These are phyloP conservation scores for Archivesica marissinica DNA, from an alignment of 1,140 invertebrate species.

Conservation along the genomic window DNA sequence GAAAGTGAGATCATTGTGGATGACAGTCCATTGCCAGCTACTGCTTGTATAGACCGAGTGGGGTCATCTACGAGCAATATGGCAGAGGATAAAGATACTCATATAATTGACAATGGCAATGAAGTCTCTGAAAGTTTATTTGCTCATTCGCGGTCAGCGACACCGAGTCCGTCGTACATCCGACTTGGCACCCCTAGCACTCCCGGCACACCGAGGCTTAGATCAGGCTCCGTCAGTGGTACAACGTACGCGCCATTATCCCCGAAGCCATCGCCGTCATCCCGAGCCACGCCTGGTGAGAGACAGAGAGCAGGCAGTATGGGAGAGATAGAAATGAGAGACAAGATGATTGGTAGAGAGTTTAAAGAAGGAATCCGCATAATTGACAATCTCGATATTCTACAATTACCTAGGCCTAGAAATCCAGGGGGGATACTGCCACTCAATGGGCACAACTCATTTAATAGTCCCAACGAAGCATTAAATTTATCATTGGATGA, in stretches of 20 bases:
- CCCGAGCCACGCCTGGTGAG: conserved; percentile 37
- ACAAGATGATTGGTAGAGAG: conserved; percentile 33
- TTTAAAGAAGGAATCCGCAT: conserved; percentile 30
- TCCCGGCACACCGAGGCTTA: conserved; percentile 42
- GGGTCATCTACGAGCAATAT: neutral
- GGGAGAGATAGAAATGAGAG: conserved; percentile 58
- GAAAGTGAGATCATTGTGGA: conserved; percentile 53
- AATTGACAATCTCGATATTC: conserved; percentile 52
- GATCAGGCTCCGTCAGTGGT: conserved; percentile 58
- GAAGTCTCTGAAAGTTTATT: neutral
- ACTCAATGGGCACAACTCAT: conserved; percentile 32
- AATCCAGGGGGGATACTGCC: conserved; percentile 55
- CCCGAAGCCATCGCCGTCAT: conserved; percentile 14
- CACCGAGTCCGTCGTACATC: conserved; percentile 41
- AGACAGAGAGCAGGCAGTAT: conserved; percentile 50
- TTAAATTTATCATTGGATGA: conserved; percentile 36
- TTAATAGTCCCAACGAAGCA: conserved; percentile 36
- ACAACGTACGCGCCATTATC: conserved; percentile 42
- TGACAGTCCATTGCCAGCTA: conserved; percentile 31
- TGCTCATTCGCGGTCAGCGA: conserved; percentile 28
- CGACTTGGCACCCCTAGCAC: conserved; percentile 48
- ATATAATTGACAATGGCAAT: conserved; percentile 6
- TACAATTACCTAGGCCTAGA: conserved; percentile 53
- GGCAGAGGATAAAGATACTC: conserved; percentile 1
- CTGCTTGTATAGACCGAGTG: neutral